Evolutionary conservation across 2,113 vertebrate species (phyloP).

Genomic region (Silurus meridionalis): DNA sequence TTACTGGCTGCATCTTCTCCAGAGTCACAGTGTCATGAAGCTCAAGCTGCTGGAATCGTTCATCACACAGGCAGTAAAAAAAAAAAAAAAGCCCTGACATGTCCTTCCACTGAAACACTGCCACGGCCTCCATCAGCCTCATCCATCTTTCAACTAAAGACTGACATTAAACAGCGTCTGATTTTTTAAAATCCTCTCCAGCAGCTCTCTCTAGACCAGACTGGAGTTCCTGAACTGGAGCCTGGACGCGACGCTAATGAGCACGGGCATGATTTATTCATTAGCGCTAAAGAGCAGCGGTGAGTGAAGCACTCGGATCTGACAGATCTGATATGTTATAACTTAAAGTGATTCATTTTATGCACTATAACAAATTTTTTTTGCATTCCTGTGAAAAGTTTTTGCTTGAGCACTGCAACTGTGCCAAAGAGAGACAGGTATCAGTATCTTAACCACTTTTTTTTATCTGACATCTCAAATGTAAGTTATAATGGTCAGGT

Average conservation of each 20-base stretch:
- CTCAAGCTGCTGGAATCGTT: constrained; percentile 12
- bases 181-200: constrained; percentile 22
- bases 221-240: constrained; percentile 30
- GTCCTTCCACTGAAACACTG: constrained; percentile 4
- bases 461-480: too few relatives aligned
- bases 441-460: too few relatives aligned
- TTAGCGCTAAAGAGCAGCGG: constrained; percentile 33
- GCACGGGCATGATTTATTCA: constrained; percentile 48
- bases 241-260: constrained; percentile 41
- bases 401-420: too few relatives aligned
- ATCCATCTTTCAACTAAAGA: constrained; percentile 21
- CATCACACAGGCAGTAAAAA: constrained; percentile 2
- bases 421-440: too few relatives aligned
- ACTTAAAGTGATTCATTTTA: neutral
- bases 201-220: neutral
- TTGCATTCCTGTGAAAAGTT: too few relatives aligned
- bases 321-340: neutral
- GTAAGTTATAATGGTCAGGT: too few relatives aligned
- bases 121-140: neutral
- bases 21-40: neutral
- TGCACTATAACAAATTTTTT: too few relatives aligned
- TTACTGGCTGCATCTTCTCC: neutral
- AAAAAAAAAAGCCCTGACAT: neutral
- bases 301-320: neutral
- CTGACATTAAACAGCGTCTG: constrained; percentile 32